Evolutionary conservation across 2,113 vertebrate species (phyloP).

Genomic region (Poecile atricapillus): DNA sequence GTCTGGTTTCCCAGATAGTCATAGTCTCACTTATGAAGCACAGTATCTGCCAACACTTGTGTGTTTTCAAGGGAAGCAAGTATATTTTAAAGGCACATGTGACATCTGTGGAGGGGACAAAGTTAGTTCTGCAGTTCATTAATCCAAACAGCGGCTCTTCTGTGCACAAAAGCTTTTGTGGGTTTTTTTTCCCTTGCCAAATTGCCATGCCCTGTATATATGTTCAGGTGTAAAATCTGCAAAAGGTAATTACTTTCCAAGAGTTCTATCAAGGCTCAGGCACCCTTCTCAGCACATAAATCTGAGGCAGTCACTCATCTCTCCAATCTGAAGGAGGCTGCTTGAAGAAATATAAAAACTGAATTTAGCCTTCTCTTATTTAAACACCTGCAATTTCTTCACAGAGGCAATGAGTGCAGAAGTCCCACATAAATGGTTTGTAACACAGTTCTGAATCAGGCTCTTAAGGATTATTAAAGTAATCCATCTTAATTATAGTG

Average conservation of each 20-base stretch:
- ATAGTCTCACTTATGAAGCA: neutral
- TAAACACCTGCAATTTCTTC: neutral
- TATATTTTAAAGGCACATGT: neutral
- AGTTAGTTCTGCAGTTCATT: constrained; percentile 18
- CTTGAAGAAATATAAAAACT: constrained; percentile 15
- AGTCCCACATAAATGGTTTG: constrained; percentile 18
- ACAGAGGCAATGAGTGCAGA: neutral
- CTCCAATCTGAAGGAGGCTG: neutral
- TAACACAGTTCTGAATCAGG: constrained; percentile 38
- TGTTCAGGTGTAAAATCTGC: constrained; percentile 24
- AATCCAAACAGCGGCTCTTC: neutral
- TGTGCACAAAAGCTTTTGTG: neutral
- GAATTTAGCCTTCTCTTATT: neutral
- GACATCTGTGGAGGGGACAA: neutral
- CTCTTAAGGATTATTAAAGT: constrained; percentile 62
- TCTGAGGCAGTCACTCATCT: neutral
- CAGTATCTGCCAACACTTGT: neutral
- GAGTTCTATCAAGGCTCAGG: neutral
- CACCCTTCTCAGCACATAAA: neutral
- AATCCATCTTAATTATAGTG: constrained; percentile 67
- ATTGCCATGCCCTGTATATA: neutral
- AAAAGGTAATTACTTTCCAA: constrained; percentile 48
- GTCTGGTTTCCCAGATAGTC: neutral
- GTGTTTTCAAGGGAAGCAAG: neutral
- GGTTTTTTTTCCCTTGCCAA: neutral